Percentiles rank a stretch among this genome's conserved stretches.
These are phyloP conservation scores for Chelonia mydas DNA, from an alignment of 2,797 vertebrate species.

Conservation along the genomic window DNA sequence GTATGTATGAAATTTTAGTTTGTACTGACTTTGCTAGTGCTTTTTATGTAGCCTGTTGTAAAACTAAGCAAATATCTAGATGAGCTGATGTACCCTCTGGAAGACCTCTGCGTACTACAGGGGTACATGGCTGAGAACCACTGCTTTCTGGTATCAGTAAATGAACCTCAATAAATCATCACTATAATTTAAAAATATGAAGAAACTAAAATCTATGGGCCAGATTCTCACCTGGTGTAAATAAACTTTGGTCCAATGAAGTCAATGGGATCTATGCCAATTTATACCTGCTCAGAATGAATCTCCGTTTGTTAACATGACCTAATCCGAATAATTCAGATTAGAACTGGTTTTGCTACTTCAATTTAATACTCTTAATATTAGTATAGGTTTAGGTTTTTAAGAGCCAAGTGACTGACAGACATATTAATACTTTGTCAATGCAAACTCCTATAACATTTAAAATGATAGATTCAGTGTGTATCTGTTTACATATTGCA, in stretches of 20 bases:
- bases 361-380: not conserved
- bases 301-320: not conserved
- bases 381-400: not conserved
- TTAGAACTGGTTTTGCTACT: not conserved
- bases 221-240: not conserved
- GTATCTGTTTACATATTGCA: not conserved
- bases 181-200: not conserved
- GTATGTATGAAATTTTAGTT: no score
- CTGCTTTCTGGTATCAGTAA: not conserved
- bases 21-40: no score
- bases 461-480: not conserved
- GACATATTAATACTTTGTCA: not conserved
- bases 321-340: not conserved
- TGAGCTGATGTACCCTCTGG: no score
- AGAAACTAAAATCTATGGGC: not conserved
- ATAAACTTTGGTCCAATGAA: not conserved
- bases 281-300: not conserved
- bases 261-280: not conserved
- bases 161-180: not conserved
- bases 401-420: not conserved
- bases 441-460: not conserved
- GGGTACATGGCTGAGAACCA: no score
- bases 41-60: no score
- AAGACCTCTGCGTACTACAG: no score
- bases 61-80: no score